phyloP scores from a whole-genome alignment of 2,888 invertebrate species.

The Adela reaumurella region DNA sequence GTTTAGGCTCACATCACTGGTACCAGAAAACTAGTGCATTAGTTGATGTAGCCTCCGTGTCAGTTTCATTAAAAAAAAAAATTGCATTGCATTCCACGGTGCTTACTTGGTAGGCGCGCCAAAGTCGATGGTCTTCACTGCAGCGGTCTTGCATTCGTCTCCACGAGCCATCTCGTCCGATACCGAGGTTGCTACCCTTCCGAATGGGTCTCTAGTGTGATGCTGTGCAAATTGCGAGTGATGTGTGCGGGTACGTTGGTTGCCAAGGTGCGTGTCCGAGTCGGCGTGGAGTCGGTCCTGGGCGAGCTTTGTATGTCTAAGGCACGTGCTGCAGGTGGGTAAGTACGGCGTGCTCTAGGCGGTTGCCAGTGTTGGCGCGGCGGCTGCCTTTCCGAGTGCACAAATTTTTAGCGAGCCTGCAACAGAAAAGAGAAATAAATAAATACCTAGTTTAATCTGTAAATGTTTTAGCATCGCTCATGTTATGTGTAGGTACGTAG shows the following conservation, averaged over 20 bases:
- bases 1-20: no score
- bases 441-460: no score
- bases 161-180: conserved; percentile 41
- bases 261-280: conserved; percentile 1
- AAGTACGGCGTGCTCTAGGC: conserved; percentile 78
- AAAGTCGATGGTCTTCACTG: conserved; percentile 9
- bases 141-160: conserved; percentile 46
- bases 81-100: no score
- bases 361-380: conserved; percentile 80
- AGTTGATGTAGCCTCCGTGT: no score
- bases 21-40: no score
- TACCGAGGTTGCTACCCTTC: conserved; percentile 25
- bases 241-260: conserved; percentile 20
- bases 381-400: conserved; percentile 79
- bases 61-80: no score
- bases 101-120: conserved; percentile 10
- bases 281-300: conserved; percentile 12
- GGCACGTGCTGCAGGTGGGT: conserved; percentile 84
- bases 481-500: no score
- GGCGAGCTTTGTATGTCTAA: conserved; percentile 41
- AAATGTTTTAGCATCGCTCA: no score
- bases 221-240: conserved; percentile 29
- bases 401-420: conserved; percentile 78
- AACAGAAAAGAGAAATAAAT: conserved; percentile 20
- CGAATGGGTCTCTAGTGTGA: conserved; percentile 19